A percentile compares a stretch with the other conserved stretches of the same genome.
Evolutionary conservation across 2,888 invertebrate genomes (phyloP).

Genomic region (Meghimatium bilineatum): DNA sequence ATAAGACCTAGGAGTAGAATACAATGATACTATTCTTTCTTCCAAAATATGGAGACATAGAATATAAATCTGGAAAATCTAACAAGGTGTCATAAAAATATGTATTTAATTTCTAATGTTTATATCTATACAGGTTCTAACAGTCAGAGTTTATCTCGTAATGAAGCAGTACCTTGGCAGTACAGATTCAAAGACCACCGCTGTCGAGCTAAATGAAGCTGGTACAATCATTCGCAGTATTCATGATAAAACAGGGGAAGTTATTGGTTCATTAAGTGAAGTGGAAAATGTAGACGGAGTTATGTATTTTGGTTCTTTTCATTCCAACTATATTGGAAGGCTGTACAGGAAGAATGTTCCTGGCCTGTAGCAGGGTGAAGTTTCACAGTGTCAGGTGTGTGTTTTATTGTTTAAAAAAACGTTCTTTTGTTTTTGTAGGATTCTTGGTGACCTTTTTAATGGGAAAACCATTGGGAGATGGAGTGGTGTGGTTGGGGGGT

Average conservation of each 20-base stretch:
- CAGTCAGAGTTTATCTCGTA: not conserved
- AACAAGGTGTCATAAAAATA: too few relatives aligned
- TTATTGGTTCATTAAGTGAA: conserved; percentile 70
- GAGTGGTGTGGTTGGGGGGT: too few relatives aligned
- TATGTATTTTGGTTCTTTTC: conserved; percentile 75
- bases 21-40: too few relatives aligned
- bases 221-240: conserved; percentile 73
- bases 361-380: conserved; percentile 6
- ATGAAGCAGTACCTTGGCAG: not conserved
- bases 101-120: not conserved
- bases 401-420: not conserved
- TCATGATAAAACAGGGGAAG: conserved; percentile 73
- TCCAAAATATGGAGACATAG: too few relatives aligned
- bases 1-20: too few relatives aligned
- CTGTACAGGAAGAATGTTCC: conserved; percentile 38
- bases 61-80: too few relatives aligned
- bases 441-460: too few relatives aligned
- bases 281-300: conserved; percentile 72
- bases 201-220: conserved; percentile 71
- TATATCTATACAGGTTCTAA: not conserved
- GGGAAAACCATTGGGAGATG: too few relatives aligned
- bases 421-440: too few relatives aligned
- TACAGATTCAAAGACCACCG: conserved; percentile 67
- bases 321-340: conserved; percentile 34
- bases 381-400: not conserved